phyloP scores from a whole-genome alignment of 23 tunicate species.

The Ciona savignyi region DNA sequence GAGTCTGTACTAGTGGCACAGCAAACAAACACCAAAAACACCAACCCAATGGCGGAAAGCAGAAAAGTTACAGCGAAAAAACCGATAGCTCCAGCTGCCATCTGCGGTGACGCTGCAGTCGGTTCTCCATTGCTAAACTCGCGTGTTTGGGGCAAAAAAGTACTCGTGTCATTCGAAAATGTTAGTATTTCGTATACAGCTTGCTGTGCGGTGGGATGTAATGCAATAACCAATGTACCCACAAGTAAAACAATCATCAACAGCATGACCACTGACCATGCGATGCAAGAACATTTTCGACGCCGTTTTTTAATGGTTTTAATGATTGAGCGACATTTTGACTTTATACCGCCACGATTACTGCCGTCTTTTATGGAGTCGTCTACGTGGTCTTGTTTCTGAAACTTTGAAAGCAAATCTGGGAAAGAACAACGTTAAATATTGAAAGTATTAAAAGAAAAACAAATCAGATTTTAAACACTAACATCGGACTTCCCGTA shows the following conservation, averaged over 20 bases:
- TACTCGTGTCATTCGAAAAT: background rate
- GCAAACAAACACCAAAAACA: constrained; percentile 26
- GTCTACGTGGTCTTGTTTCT: constrained; percentile 20
- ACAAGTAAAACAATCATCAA: constrained; percentile 4
- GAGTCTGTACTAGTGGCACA: constrained; percentile 16
- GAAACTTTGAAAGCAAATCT: constrained; percentile 28
- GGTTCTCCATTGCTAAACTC: background rate
- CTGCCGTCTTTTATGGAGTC: constrained; percentile 7
- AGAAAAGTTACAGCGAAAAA: constrained; percentile 19
- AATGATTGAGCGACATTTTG: no score
- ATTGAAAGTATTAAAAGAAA: no score
- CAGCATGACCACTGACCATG: constrained; percentile 4
- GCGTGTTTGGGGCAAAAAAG: background rate
- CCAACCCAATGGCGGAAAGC: constrained; percentile 13
- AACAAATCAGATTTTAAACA: no score
- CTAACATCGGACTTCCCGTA: constrained; percentile 41
- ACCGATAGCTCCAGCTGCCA: background rate
- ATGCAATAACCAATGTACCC: constrained; percentile 11
- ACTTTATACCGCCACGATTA: background rate
- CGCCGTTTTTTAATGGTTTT: background rate
- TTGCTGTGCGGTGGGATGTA: constrained; percentile 14
- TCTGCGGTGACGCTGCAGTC: background rate
- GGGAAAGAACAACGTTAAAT: no score
- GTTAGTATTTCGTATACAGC: background rate
- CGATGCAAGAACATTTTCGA: background rate